phyloP scores from a whole-genome alignment of 1,140 invertebrate genomes.

The Ridgeia piscesae region DNA sequence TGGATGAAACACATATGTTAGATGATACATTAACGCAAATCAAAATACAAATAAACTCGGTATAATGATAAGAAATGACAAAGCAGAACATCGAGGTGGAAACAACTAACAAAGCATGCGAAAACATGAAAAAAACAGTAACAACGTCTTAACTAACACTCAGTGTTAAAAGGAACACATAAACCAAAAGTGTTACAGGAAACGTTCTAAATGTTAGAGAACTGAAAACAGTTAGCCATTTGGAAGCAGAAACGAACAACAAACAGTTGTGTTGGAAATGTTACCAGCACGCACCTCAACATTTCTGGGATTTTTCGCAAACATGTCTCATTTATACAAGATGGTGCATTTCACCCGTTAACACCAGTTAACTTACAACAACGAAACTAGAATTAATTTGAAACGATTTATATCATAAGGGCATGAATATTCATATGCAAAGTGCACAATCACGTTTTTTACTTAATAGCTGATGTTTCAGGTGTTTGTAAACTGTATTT shows the following conservation, averaged over 20 bases:
- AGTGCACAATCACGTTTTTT: no score
- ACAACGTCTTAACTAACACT: background rate
- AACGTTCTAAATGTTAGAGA: background rate
- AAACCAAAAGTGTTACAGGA: background rate
- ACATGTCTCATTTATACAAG: background rate
- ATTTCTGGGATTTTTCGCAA: background rate
- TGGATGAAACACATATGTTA: background rate
- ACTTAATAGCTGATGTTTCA: background rate
- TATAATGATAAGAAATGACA: background rate
- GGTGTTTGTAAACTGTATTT: background rate
- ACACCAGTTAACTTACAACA: background rate
- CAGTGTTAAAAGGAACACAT: background rate
- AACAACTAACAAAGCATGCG: background rate
- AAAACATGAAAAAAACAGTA: background rate
- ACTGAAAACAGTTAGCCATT: background rate
- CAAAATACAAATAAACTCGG: constrained; percentile 10
- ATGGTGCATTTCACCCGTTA: background rate
- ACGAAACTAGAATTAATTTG: background rate
- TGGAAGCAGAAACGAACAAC: background rate
- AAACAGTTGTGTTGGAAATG: background rate
- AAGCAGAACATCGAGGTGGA: background rate
- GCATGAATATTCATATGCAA: background rate
- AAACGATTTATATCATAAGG: background rate
- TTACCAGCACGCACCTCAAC: background rate
- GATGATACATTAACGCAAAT: constrained; percentile 2